Conservation (phyloP, 2,888 invertebrate genomes). For the Brachyopa scutellaris region DNA sequence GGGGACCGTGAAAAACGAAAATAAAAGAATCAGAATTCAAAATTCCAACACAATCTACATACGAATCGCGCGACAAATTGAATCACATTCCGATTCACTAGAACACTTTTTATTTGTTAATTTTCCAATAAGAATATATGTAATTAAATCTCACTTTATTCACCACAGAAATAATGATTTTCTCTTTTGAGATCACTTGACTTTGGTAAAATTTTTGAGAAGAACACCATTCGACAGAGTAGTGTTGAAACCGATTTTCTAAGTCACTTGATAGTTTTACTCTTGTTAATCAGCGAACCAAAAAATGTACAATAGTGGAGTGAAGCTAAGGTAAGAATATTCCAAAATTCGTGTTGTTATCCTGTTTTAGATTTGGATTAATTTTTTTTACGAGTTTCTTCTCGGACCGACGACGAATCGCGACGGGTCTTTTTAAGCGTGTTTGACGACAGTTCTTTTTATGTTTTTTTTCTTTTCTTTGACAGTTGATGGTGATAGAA, state of each 20-base stretch:
- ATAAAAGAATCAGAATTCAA: not conserved
- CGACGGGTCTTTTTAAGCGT: slow-evolving; percentile 16
- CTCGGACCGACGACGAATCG: slow-evolving; percentile 36
- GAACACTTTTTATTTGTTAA: not conserved
- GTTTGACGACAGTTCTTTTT: slow-evolving; percentile 14
- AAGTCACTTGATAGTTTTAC: slow-evolving; percentile 66
- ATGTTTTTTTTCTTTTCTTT: not conserved
- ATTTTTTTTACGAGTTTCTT: slow-evolving; percentile 6
- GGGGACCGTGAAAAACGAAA: not conserved
- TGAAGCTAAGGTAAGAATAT: slow-evolving; percentile 17
- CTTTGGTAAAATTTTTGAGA: not conserved
- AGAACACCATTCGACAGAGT: slow-evolving; percentile 3
- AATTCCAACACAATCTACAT: slow-evolving; percentile 50
- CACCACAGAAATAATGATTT: slow-evolving; percentile 15
- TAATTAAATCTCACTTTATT: slow-evolving; percentile 38
- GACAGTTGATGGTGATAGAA: not conserved
- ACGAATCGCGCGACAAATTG: not conserved
- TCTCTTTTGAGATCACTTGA: slow-evolving; percentile 22
- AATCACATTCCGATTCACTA: not conserved
- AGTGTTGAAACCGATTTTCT: slow-evolving; percentile 66
- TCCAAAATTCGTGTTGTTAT: slow-evolving; percentile 41
- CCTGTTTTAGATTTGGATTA: slow-evolving; percentile 10
- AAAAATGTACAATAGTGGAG: slow-evolving; percentile 5
- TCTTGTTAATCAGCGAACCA: slow-evolving; percentile 25
- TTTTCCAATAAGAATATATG: slow-evolving; percentile 22